Conservation (phyloP, 2,888 invertebrate genomes). For the Galerucella nymphaeae region DNA sequence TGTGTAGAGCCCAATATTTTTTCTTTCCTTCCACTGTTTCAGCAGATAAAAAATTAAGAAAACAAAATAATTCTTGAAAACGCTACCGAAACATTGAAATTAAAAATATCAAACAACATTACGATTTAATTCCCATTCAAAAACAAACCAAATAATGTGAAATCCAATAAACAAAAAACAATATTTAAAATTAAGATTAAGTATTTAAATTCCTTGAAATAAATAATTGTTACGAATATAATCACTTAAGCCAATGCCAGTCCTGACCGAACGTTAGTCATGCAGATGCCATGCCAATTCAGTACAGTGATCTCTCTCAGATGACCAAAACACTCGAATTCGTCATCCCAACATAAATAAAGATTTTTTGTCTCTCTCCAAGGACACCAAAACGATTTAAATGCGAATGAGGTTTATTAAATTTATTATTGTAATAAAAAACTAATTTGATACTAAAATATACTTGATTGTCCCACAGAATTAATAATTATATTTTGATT, state of each 20-base stretch:
- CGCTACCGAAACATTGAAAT: too few relatives aligned
- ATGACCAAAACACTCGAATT: slow-evolving; percentile 45
- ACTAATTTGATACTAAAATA: neutral
- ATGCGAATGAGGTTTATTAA: slow-evolving; percentile 35
- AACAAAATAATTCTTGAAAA: too few relatives aligned
- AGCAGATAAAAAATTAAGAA: too few relatives aligned
- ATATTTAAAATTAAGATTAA: too few relatives aligned
- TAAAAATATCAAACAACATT: too few relatives aligned
- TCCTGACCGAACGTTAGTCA: slow-evolving; percentile 34
- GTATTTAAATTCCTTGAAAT: neutral
- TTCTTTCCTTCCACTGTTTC: too few relatives aligned
- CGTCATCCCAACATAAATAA: slow-evolving; percentile 46
- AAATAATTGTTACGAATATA: neutral
- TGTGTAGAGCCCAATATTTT: too few relatives aligned
- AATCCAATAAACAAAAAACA: too few relatives aligned
- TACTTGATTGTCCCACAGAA: too few relatives aligned
- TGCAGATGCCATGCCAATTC: slow-evolving; percentile 42
- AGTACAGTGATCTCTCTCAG: slow-evolving; percentile 46
- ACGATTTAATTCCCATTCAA: too few relatives aligned
- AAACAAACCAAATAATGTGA: too few relatives aligned
- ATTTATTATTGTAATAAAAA: slow-evolving; percentile 9
- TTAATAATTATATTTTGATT: too few relatives aligned
- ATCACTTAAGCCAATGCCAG: neutral
- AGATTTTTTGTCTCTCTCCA: slow-evolving; percentile 41
- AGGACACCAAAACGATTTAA: slow-evolving; percentile 39